Conservation (phyloP, 2,797 vertebrate genomes). For the Tiaroga cobitis region DNA sequence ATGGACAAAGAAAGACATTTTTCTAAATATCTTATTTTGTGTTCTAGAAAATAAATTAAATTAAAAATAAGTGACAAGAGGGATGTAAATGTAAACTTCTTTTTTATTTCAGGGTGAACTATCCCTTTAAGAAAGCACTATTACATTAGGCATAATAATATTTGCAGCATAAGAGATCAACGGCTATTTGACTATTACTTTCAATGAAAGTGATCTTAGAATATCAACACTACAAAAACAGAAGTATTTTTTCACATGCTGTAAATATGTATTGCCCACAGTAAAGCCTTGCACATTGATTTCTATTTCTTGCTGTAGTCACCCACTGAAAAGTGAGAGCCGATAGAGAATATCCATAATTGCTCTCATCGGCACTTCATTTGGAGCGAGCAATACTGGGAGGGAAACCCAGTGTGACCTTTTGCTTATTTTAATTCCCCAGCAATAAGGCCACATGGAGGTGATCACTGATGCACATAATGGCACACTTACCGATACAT, state of each 20-base stretch:
- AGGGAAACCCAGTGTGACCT: constrained; percentile 76
- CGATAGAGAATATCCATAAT: constrained; percentile 78
- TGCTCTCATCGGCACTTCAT: constrained; percentile 83
- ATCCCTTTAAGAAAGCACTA: neutral
- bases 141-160: neutral
- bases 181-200: neutral
- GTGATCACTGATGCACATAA: constrained; percentile 84
- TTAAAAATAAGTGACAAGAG: neutral
- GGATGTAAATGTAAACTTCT: neutral
- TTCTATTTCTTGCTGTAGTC: constrained; percentile 77
- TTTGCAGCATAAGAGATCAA: neutral
- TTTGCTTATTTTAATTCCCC: constrained; percentile 82
- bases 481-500: constrained; percentile 82
- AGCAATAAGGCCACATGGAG: constrained; percentile 80
- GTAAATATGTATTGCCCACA: neutral
- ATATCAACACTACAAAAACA: neutral
- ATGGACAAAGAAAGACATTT: neutral
- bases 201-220: neutral
- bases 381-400: constrained; percentile 80
- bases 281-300: constrained; percentile 68
- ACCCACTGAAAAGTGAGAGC: constrained; percentile 71
- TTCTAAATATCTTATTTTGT: neutral
- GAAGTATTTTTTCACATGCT: too few relatives aligned
- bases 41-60: neutral
- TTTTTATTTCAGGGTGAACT: neutral